phyloP scores from a whole-genome alignment of 2,888 invertebrate genomes.

The Caenorhabditis japonica region DNA sequence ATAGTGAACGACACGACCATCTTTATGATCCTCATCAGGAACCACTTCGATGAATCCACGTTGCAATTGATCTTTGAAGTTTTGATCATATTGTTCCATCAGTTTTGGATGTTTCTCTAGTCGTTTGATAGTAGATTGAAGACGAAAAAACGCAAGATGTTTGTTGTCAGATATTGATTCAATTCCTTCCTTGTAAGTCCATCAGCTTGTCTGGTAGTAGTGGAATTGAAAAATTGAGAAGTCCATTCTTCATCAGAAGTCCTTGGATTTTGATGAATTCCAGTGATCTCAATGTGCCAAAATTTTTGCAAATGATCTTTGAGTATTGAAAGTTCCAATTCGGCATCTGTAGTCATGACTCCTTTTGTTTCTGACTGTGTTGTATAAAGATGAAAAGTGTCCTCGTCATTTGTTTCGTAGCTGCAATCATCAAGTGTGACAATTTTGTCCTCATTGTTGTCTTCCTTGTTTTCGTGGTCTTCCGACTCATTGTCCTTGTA shows the following conservation, averaged over 20 bases:
- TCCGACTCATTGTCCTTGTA: no score
- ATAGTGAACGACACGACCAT: slow-evolving; percentile 37
- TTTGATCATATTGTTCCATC: slow-evolving; percentile 13
- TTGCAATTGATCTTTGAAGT: slow-evolving; percentile 31
- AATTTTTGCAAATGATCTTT: no score
- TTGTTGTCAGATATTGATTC: slow-evolving; percentile 8
- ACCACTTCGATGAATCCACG: slow-evolving; percentile 52
- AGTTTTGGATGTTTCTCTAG: slow-evolving; percentile 3
- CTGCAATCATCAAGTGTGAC: no score
- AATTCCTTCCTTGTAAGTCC: slow-evolving; percentile 4
- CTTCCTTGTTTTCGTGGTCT: no score
- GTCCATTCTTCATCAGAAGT: slow-evolving; percentile 26
- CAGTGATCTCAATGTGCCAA: slow-evolving; percentile 20
- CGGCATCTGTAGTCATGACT: no score
- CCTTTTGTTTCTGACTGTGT: no score
- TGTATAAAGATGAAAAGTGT: no score
- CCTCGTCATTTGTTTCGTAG: no score
- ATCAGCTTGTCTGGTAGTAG: slow-evolving; percentile 16
- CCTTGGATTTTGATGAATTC: slow-evolving; percentile 14
- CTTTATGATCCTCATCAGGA: background rate
- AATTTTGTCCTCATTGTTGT: no score
- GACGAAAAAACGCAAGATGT: slow-evolving; percentile 7
- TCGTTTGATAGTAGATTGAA: background rate
- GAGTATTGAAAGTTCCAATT: no score
- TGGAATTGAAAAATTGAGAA: slow-evolving; percentile 9